Percentiles rank a stretch among this genome's conserved stretches.
These are phyloP conservation scores for Oryzias melastigma DNA, from an alignment of 2,113 vertebrate species.

Conservation along the genomic window DNA sequence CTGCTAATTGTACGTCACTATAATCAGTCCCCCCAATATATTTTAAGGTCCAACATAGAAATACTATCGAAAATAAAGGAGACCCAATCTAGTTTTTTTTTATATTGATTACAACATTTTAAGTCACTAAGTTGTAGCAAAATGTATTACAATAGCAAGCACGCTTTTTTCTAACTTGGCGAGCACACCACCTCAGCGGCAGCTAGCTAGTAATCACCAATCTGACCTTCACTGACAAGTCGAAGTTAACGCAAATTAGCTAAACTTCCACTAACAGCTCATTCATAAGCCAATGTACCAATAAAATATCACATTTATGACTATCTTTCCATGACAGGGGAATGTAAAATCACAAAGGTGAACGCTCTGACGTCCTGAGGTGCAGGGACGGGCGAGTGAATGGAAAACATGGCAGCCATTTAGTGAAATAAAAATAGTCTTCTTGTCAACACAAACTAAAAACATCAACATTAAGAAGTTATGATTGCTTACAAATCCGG, in stretches of 20 bases:
- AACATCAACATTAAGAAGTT: neutral
- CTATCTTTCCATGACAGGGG: neutral
- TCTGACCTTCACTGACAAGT: conserved; percentile 61
- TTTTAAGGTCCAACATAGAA: no score
- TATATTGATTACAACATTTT: no score
- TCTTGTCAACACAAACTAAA: neutral
- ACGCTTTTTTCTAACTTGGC: no score
- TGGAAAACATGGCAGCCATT: conserved; percentile 12
- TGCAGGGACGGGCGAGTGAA: conserved; percentile 44
- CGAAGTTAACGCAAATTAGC: neutral
- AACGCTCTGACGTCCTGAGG: conserved; percentile 57
- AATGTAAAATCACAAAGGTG: neutral
- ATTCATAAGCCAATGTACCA: neutral
- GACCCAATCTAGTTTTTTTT: no score
- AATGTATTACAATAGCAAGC: no score
- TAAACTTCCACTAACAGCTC: neutral
- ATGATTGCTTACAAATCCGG: conserved; percentile 80
- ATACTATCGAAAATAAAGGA: no score
- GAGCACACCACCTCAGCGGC: neutral
- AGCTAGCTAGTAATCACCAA: conserved; percentile 8
- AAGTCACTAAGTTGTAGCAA: no score
- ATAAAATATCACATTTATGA: fast-evolving
- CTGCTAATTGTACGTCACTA: neutral
- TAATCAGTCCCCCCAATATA: neutral
- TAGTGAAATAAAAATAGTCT: neutral